Base-by-base conservation (phyloP, 2,797 vertebrate species). In the Peromyscus nudipes region DNA sequence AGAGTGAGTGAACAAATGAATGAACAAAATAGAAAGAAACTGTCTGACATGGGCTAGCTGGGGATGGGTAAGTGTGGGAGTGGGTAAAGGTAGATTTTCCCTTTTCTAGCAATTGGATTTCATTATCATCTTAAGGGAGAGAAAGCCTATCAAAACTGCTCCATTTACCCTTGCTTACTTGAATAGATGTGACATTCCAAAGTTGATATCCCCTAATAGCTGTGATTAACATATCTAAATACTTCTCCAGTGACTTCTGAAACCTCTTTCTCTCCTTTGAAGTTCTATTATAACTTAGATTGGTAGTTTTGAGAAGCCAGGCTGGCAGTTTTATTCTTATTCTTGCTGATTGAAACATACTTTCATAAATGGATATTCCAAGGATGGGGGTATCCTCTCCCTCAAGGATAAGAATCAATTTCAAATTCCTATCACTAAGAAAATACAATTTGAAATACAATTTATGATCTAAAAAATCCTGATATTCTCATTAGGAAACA, bases 121-220 rank as follows among this genome's bases (percentile, higher is more conserved):
- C 69, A 95, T 96, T 95, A 77, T 95, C 79, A 97, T 95, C 69
- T 91, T 80, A 95, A 96, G 89, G 64, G 52, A 91, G 60, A 84
- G 77, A 91, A 86, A 95, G 82, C 55, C 91, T 97, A 94, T 96
- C 82, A 97, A 87, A 97, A 87, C 3, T 31, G 6, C 27, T 96
- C 57, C 92, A 89, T 96, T 96, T 97, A 81, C 46, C 65, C 52
- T 89, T 95, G 96, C 95, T 96, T 96, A 94, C 92, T 97, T 97
- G 96, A 97, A 95, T 96, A 93, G 94, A 89, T 97, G 55, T 97
- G 91, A 92, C 96, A 96, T 97, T 91, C 60, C 91, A 95, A 97
- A 97, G 92, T 85, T 96, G 96, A 73, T 97, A 96, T 97, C 97
- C 65, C 92, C 89, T 97, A 96, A 97, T 96, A 97, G 95, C 94